Conservation (phyloP, 1,140 invertebrate species). For the Trissolcus basalis region DNA sequence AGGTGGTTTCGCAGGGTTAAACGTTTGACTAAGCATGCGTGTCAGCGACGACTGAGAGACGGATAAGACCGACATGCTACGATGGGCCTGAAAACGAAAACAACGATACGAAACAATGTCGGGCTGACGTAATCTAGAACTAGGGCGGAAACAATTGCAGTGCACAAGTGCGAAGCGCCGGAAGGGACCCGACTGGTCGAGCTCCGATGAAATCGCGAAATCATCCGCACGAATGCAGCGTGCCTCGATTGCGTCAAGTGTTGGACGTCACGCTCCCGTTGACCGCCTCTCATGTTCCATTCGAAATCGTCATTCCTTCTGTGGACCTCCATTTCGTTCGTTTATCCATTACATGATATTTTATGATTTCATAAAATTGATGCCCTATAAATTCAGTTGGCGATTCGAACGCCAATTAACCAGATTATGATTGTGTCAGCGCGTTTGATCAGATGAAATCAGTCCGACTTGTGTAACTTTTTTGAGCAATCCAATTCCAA, state of each 20-base stretch:
- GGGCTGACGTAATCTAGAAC: conserved; percentile 72
- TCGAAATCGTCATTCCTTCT: conserved; percentile 10
- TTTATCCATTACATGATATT: too few relatives aligned
- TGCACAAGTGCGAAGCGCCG: conserved; percentile 74
- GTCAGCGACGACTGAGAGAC: conserved; percentile 58
- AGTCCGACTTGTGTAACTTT: too few relatives aligned
- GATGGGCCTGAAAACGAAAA: conserved; percentile 76
- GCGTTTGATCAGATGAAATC: too few relatives aligned
- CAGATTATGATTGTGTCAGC: background rate
- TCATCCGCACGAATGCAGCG: conserved; percentile 54
- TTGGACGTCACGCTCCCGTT: conserved; percentile 49
- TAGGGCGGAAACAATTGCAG: conserved; percentile 76
- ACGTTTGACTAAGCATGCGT: conserved; percentile 72
- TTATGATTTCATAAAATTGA: too few relatives aligned
- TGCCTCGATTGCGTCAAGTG: conserved; percentile 37
- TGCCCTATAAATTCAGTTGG: too few relatives aligned
- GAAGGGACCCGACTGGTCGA: conserved; percentile 60
- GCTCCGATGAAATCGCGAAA: conserved; percentile 64
- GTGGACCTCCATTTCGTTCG: too few relatives aligned
- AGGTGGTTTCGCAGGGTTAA: conserved; percentile 65
- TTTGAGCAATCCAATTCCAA: too few relatives aligned
- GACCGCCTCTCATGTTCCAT: conserved; percentile 1
- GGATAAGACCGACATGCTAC: conserved; percentile 71
- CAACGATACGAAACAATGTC: conserved; percentile 75
- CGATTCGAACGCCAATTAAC: background rate